Percentiles rank a stretch among this genome's conserved stretches.
These are phyloP conservation scores for Phyllotreta striolata DNA, from an alignment of 2,888 invertebrate genomes.

Conservation along the genomic window DNA sequence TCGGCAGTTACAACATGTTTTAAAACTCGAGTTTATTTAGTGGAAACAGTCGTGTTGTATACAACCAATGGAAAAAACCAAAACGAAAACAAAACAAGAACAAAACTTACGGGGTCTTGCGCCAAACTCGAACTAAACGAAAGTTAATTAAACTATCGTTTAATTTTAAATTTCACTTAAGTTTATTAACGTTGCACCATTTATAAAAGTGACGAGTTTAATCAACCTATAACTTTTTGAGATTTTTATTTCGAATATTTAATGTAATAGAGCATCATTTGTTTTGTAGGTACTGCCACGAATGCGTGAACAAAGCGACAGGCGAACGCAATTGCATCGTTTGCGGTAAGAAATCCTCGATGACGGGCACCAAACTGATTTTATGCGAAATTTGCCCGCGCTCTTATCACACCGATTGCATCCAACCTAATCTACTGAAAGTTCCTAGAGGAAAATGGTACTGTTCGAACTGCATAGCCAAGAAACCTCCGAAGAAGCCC, in stretches of 20 bases:
- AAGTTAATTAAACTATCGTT: no score
- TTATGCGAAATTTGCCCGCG: constrained; percentile 90
- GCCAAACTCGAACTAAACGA: no score
- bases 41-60: no score
- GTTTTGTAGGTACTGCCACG: constrained; percentile 85
- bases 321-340: constrained; percentile 94
- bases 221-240: no score
- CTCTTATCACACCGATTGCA: constrained; percentile 92
- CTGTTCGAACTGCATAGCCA: constrained; percentile 85
- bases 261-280: constrained; percentile 10
- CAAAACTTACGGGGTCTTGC: no score
- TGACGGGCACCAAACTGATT: constrained; percentile 69
- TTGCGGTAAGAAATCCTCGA: constrained; percentile 77
- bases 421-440: constrained; percentile 85
- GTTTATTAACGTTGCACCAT: no score
- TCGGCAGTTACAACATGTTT: no score
- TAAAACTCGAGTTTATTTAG: no score
- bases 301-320: constrained; percentile 92
- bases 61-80: no score
- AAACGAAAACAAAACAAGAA: no score
- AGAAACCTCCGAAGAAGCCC: constrained; percentile 72
- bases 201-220: no score
- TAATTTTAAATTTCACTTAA: no score
- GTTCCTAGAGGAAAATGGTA: constrained; percentile 68
- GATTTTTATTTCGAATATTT: constrained; percentile 4